phyloP scores from a whole-genome alignment of 2,888 invertebrate genomes.

The Hedychridium roseum region DNA sequence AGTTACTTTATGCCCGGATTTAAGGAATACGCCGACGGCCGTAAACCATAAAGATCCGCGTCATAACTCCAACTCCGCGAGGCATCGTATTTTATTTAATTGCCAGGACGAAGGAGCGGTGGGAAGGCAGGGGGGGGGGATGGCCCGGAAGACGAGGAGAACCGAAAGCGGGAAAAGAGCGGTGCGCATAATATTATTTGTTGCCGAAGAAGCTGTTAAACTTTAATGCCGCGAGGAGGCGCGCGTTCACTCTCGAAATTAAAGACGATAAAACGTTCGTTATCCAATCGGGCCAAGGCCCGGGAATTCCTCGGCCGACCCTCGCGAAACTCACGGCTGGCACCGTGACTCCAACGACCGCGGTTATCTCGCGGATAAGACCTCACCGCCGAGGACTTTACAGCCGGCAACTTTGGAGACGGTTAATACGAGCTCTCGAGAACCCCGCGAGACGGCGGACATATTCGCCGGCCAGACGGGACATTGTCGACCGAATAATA shows the following conservation, averaged over 20 bases:
- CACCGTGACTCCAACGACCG: constrained; percentile 8
- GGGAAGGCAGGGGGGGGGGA: not conserved
- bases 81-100: constrained; percentile 64
- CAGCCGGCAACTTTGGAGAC: constrained; percentile 16
- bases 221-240: constrained; percentile 54
- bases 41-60: constrained; percentile 63
- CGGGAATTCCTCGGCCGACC: too few species aligned
- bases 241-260: constrained; percentile 58
- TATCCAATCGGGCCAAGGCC: constrained; percentile 54
- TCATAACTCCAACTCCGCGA: constrained; percentile 63
- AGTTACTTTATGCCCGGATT: constrained; percentile 57
- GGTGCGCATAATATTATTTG: constrained; percentile 63
- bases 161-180: constrained; percentile 20
- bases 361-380: constrained; percentile 29
- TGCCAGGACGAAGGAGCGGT: constrained; percentile 36
- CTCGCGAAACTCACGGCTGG: too few species aligned
- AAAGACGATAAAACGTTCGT: constrained; percentile 64
- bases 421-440: not conserved
- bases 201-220: constrained; percentile 62
- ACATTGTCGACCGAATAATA: constrained; percentile 33
- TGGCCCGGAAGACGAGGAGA: not conserved
- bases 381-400: constrained; percentile 13
- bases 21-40: constrained; percentile 59
- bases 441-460: constrained; percentile 6
- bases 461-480: constrained; percentile 22